Evolutionary conservation across 2,113 vertebrate species (phyloP), one percentile per base, ranked within the genome.

Genomic region (Syrrhaptes paradoxus): DNA sequence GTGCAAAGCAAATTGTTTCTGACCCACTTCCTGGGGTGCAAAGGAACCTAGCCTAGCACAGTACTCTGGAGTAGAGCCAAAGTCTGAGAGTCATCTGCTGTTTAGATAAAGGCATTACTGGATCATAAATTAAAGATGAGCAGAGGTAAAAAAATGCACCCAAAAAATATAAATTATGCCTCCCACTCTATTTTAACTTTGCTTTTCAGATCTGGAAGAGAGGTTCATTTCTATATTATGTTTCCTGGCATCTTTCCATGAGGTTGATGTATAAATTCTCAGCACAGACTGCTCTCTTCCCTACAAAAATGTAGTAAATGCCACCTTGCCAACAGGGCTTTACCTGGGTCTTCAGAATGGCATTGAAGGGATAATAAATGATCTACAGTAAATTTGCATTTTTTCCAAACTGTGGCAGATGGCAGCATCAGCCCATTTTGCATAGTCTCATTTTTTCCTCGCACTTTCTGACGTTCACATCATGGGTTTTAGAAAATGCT

Each of bases 391-490:
- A 71, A 92, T 96, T 91, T 95, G 90, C 80, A 90, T 96, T 95
- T 94, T 96, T 90, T 88, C 84, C 68, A 76, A 95, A 67, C 49
- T 28, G 18, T 94, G 85, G 71, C 87, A 96, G 93, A 86, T 83
- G 96, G 91, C 76, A 88, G 73, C 79, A 97, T 87, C 75, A 73
- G 58, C 34, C 36, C 65, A 55, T 54, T 97, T 97, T 95, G 55
- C 85, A 88, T 95, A 59, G 71, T 31, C 28, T 90, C 24, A 0
- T 75, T 96, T 94, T 87, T 43, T 46, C 82, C 46, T 28, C 0
- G 0, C 29, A 13, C 20, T 89, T 95, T 88, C 68, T 74, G 36
- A 48, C 4, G 2, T 70, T 80, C 62, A 66, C 4, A 32, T 62
- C 4, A 29, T 20, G 41, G 7, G 6, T 26, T 84, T 96, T 59